Evolutionary conservation across 2,113 vertebrate species (phyloP).

Genomic region (Ariopsis seemanni): DNA sequence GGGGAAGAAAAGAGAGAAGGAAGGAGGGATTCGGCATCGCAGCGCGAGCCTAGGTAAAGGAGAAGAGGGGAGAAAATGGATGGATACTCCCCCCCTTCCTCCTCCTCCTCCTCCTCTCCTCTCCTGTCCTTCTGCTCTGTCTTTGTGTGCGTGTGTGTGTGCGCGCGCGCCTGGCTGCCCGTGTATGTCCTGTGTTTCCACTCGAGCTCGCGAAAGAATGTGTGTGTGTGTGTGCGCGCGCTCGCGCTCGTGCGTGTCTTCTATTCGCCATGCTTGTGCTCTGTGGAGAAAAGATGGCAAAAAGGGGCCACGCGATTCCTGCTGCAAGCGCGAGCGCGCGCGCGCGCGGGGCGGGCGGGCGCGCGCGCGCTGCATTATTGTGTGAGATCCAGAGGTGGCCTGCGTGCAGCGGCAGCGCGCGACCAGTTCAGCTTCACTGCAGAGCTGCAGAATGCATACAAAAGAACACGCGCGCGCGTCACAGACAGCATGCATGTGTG

Average conservation of each 20-base stretch:
- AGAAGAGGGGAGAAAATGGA: conserved; percentile 19
- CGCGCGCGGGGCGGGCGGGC: no score
- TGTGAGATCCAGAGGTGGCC: conserved; percentile 41
- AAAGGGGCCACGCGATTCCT: neutral
- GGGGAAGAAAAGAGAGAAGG: conserved; percentile 33
- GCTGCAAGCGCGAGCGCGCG: neutral
- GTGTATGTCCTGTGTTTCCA: conserved; percentile 24
- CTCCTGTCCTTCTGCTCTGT: neutral
- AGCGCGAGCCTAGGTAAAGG: conserved; percentile 34
- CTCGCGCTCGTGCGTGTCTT: conserved; percentile 13
- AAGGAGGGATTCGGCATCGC: conserved; percentile 25
- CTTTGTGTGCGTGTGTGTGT: conserved; percentile 12
- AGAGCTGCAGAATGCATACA: conserved; percentile 32
- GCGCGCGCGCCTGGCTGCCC: conserved; percentile 12
- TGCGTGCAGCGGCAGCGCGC: conserved; percentile 10
- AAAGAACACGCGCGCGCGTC: neutral
- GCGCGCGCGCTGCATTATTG: conserved; percentile 29
- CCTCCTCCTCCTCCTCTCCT: neutral
- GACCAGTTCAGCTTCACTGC: conserved; percentile 14
- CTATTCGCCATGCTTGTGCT: conserved; percentile 21
- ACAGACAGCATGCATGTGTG: conserved; percentile 2
- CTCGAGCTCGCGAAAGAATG: conserved; percentile 12
- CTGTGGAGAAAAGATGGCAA: conserved; percentile 18
- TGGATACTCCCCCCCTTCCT: conserved; percentile 1
- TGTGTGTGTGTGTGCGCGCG: conserved; percentile 1